Conservation (phyloP, 2,888 invertebrate species). For the Tachina grossa region DNA sequence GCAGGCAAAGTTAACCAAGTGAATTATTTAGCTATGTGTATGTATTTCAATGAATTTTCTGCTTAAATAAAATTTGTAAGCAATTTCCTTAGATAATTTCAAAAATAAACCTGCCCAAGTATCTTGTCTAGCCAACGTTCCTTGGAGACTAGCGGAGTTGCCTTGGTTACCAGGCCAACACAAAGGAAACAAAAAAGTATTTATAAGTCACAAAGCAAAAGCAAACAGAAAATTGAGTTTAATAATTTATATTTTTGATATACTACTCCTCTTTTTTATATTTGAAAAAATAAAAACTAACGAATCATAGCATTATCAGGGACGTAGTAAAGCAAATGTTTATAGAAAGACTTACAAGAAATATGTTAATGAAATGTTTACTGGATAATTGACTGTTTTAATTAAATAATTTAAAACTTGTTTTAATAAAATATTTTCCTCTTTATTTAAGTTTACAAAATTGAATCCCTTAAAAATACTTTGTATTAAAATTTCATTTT, state of each 20-base stretch:
- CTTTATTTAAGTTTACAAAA: too few species aligned
- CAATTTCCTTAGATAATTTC: neutral
- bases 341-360: neutral
- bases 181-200: conserved; percentile 7
- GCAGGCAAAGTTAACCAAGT: neutral
- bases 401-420: neutral
- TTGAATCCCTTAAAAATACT: too few species aligned
- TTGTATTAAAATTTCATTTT: too few species aligned
- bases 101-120: neutral
- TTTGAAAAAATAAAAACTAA: neutral
- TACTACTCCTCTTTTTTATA: neutral
- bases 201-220: neutral
- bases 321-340: neutral
- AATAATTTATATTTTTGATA: neutral
- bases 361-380: neutral
- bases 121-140: conserved; percentile 6
- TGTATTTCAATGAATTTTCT: neutral
- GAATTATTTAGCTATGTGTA: neutral
- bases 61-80: neutral
- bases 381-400: neutral
- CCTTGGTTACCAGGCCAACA: conserved; percentile 45
- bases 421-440: neutral
- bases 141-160: neutral
- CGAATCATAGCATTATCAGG: neutral
- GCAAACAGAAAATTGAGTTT: neutral